phyloP scores from a whole-genome alignment of 1,140 invertebrate species.

The Eumaeus atala region DNA sequence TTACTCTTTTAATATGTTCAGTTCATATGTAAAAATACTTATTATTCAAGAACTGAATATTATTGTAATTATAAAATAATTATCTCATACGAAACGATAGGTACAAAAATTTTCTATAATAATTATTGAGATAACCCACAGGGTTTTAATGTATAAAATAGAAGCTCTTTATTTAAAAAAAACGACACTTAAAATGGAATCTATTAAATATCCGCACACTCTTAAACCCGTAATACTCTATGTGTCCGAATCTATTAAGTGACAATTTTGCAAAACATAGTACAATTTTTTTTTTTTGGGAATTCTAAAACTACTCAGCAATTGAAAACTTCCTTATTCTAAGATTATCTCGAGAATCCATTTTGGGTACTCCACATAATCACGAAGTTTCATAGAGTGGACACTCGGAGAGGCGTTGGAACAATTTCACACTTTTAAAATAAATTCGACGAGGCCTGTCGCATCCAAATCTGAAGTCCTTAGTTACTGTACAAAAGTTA shows the following conservation, averaged over 20 bases:
- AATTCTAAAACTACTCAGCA: conserved; percentile 67
- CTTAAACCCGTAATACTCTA: conserved; percentile 34
- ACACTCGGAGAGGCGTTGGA: conserved; percentile 40
- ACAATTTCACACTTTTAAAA: conserved; percentile 33
- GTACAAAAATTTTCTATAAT: conserved; percentile 54
- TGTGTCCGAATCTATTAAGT: conserved; percentile 68
- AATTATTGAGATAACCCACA: conserved; percentile 40
- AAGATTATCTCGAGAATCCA: conserved; percentile 29
- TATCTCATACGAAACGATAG: conserved; percentile 66
- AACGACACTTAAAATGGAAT: conserved; percentile 19
- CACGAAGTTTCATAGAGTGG: conserved; percentile 52
- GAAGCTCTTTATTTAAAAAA: conserved; percentile 47
- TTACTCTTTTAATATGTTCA: conserved; percentile 62
- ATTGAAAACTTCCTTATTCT: conserved; percentile 39
- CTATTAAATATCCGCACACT: conserved; percentile 27
- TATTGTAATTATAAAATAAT: conserved; percentile 62
- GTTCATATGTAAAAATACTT: conserved; percentile 69
- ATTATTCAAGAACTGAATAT: conserved; percentile 67
- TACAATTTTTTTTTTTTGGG: conserved; percentile 69
- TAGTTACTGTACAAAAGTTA: too few species aligned
- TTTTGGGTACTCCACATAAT: conserved; percentile 42
- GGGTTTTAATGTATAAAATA: conserved; percentile 52
- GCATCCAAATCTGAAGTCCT: conserved; percentile 17
- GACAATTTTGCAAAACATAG: conserved; percentile 74
- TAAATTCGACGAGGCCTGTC: conserved; percentile 36